Conservation (phyloP, 35 echinoderm and acorn worm species). For the Hemicentrotus pulcherrimus region DNA sequence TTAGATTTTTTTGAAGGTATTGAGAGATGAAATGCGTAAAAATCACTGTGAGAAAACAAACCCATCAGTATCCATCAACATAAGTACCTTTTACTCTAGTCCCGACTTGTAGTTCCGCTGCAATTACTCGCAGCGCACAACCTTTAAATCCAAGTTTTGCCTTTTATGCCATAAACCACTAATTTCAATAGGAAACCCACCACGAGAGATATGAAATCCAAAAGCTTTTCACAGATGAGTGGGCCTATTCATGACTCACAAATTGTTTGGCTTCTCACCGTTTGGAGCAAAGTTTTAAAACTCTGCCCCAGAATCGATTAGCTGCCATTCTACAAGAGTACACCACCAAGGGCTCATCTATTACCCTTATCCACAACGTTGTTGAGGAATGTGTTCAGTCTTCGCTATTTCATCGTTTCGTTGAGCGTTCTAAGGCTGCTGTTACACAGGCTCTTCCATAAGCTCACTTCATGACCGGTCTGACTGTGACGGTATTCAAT, state of each 20-base stretch:
- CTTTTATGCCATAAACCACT: background rate
- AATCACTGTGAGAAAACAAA: too few relatives aligned
- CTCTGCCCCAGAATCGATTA: background rate
- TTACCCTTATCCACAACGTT: background rate
- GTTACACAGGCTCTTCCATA: background rate
- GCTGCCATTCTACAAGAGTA: background rate
- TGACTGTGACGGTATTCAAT: background rate
- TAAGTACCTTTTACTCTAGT: background rate
- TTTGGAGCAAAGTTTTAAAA: background rate
- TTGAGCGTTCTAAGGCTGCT: background rate
- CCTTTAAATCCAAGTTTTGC: background rate
- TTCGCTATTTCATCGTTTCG: background rate
- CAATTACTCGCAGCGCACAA: background rate
- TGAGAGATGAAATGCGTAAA: too few relatives aligned
- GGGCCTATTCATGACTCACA: background rate
- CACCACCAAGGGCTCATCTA: background rate
- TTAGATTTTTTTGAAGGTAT: too few relatives aligned
- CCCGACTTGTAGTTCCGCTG: background rate
- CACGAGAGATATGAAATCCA: background rate
- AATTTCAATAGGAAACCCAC: background rate
- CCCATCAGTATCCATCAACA: too few relatives aligned
- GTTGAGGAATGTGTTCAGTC: background rate
- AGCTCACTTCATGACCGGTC: background rate
- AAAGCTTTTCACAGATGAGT: background rate
- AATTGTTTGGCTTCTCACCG: background rate